Conservation (phyloP, 2,888 invertebrate genomes). For the Anticlea derivata region DNA sequence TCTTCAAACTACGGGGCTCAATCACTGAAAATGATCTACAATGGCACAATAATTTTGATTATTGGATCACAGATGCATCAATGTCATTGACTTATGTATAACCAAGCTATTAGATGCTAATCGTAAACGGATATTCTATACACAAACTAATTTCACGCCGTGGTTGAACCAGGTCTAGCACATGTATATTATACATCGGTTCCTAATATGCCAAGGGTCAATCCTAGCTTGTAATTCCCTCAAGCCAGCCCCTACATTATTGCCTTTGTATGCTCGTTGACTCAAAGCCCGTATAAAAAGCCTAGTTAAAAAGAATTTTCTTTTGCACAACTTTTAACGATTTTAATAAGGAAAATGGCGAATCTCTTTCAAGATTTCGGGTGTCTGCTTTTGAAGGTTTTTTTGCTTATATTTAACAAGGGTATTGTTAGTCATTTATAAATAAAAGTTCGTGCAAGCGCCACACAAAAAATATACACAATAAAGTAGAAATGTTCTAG, state of each 20-base stretch:
- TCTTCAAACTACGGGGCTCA: no score
- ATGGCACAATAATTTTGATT: no score
- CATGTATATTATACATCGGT: conserved; percentile 30
- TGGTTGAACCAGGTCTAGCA: conserved; percentile 31
- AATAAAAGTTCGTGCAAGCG: conserved; percentile 1
- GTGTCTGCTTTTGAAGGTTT: conserved; percentile 14
- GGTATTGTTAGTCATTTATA: not conserved
- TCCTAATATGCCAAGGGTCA: conserved; percentile 32
- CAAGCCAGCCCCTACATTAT: conserved; percentile 47
- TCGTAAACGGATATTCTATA: conserved; percentile 31
- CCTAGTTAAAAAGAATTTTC: conserved; percentile 49
- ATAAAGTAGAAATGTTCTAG: conserved; percentile 14
- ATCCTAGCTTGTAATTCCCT: conserved; percentile 41
- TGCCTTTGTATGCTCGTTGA: conserved; percentile 44
- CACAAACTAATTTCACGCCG: conserved; percentile 28
- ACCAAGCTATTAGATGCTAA: conserved; percentile 26
- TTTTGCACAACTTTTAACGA: conserved; percentile 36
- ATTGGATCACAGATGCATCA: conserved; percentile 1
- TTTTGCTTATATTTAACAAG: not conserved
- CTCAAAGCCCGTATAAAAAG: conserved; percentile 50
- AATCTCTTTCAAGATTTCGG: conserved; percentile 26
- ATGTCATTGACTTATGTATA: conserved; percentile 8
- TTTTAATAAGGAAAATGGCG: conserved; percentile 32
- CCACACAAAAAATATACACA: conserved; percentile 4
- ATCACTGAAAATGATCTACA: no score